Percentiles rank a stretch among this genome's conserved stretches.
Conservation (phyloP, 2,888 invertebrate genomes). For the Gibbula magus region DNA sequence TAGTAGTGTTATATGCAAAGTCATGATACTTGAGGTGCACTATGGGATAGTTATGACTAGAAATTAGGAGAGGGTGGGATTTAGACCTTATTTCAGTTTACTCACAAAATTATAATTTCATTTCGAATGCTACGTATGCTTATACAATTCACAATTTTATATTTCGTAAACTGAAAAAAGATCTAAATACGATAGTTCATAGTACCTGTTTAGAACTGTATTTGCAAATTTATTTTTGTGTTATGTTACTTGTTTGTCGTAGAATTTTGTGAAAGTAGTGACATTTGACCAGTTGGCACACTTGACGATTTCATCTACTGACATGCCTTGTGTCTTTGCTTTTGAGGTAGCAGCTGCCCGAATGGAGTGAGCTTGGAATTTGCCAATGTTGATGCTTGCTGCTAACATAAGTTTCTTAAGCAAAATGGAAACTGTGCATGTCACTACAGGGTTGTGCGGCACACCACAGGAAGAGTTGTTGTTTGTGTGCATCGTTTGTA, state of each 20-base stretch:
- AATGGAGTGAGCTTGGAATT: slow-evolving; percentile 26
- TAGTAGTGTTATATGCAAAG: too few species aligned
- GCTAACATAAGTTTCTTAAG: too few species aligned
- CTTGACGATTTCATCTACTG: slow-evolving; percentile 30
- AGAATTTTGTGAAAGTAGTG: slow-evolving; percentile 25
- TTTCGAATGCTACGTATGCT: too few species aligned
- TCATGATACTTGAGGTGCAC: too few species aligned
- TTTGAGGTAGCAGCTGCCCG: slow-evolving; percentile 20
- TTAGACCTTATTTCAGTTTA: too few species aligned
- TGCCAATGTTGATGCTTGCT: too few species aligned
- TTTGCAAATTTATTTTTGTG: background rate
- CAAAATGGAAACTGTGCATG: slow-evolving; percentile 12
- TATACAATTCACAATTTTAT: too few species aligned
- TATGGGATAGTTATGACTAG: too few species aligned
- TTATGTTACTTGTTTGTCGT: background rate
- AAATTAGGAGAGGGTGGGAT: too few species aligned
- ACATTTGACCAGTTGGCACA: slow-evolving; percentile 28
- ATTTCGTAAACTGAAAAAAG: too few species aligned
- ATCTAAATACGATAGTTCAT: background rate
- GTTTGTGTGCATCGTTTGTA: background rate
- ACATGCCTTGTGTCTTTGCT: slow-evolving; percentile 20
- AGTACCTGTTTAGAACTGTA: background rate
- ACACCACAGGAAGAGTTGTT: background rate
- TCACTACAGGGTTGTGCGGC: background rate
- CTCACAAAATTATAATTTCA: too few species aligned